Base-by-base conservation (phyloP, 2,888 invertebrate genomes). In the Chymomyza procnemis region DNA sequence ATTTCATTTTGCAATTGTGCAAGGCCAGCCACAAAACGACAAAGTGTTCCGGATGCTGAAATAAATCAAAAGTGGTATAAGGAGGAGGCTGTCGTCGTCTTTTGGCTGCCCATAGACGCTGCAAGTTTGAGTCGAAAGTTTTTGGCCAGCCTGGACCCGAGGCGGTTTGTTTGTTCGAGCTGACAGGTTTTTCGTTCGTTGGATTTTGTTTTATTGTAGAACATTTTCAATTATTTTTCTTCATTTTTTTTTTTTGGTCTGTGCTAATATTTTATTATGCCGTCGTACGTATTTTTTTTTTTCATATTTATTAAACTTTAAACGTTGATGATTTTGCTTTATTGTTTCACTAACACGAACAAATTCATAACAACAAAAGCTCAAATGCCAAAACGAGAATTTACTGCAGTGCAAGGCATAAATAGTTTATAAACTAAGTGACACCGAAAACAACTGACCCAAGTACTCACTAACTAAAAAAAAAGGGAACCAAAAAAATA, bases 401-500 rank as follows among this genome's bases (percentile, higher is more conserved):
- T 80, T 80, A 82, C 80, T 80, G 83, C 80, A 82, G 78, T 80
- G 80, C 69, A 80, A 80, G 73, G 75, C 80, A 82, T 80, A 82
- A 80, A 80, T 82, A 83, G 80, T 83, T 78, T 80, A 80, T 82
- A 82, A 82, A 80, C 80, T 82, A 80, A 80, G 80, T 80, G 80
- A 80, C 80, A 80, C 80, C 74, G 74, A 82, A 81, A 78, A 80
- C 83, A 82, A 82, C 77, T 80, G 82, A 80, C 80, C 82, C 80
- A 82, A 77, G 79, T 72, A 76, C 77, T 81, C 47, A 30, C n/a
- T 14, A 41, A 19, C 5, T 12, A 54, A 30, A 47, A 30, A 48
- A 60, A 46, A 48, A 30, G 58, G 48, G 26, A 21, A 75, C 69
- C 66, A 78, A 70, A 67, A 41, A 67, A 71, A 62, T 74, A 71